Evolutionary conservation across 2,797 vertebrate genomes (phyloP).

Genomic region (Coregonus suidteri): DNA sequence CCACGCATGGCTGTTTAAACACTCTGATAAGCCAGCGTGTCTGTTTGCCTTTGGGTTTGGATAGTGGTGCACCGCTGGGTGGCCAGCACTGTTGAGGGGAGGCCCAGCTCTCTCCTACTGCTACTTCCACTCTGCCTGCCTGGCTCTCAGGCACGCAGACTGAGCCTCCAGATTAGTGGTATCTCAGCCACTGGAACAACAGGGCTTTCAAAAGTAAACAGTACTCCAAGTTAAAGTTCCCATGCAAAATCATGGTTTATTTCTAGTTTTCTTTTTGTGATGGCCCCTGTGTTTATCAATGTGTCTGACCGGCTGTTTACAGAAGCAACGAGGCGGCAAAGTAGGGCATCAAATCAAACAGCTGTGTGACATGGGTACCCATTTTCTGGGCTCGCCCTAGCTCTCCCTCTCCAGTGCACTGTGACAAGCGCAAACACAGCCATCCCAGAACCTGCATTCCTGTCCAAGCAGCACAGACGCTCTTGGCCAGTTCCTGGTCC

Average conservation of each 20-base stretch:
- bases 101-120: constrained; percentile 45
- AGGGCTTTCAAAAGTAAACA: constrained; percentile 41
- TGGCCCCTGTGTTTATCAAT: constrained; percentile 66
- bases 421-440: constrained; percentile 75
- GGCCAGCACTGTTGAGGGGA: constrained; percentile 35
- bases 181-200: constrained; percentile 35
- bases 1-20: constrained; percentile 50
- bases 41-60: constrained; percentile 51
- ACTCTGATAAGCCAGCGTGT: constrained; percentile 58
- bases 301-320: constrained; percentile 74
- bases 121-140: constrained; percentile 20
- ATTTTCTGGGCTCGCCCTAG: constrained; percentile 52
- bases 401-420: constrained; percentile 46
- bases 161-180: constrained; percentile 48
- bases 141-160: constrained; percentile 29
- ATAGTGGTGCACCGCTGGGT: constrained; percentile 10
- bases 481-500: constrained; percentile 35
- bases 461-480: constrained; percentile 52
- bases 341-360: constrained; percentile 68
- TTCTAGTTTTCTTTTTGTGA: constrained; percentile 46
- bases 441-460: constrained; percentile 55
- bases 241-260: constrained; percentile 50
- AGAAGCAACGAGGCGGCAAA: constrained; percentile 73
- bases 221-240: constrained; percentile 41
- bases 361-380: constrained; percentile 63